Evolutionary conservation across 2,797 vertebrate species (phyloP).

Genomic region (Octomys mimax): DNA sequence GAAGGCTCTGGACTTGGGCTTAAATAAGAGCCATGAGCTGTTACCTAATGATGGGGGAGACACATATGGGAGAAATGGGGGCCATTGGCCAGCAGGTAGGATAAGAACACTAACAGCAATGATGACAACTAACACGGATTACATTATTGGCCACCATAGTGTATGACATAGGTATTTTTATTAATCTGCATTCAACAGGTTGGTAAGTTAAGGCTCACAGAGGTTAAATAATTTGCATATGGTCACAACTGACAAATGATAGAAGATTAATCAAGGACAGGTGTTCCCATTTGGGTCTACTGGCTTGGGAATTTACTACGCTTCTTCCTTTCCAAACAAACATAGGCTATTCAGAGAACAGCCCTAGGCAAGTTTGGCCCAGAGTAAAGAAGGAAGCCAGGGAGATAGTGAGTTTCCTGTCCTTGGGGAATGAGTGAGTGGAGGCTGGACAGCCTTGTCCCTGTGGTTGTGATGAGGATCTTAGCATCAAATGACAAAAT

Average conservation of each 20-base stretch:
- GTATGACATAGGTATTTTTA: not conserved
- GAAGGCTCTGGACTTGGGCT: not conserved
- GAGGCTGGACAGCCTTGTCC: not conserved
- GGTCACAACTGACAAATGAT: not conserved
- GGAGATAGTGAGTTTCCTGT: not conserved
- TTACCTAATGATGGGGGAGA: not conserved
- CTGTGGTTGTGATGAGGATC: not conserved
- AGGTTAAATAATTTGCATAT: not conserved
- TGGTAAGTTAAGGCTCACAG: not conserved
- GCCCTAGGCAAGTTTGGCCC: not conserved
- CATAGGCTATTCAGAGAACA: rapidly evolving
- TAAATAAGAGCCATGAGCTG: not conserved
- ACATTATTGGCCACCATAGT: not conserved
- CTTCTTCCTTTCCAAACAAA: not conserved
- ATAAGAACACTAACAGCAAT: not conserved
- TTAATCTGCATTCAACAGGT: not conserved
- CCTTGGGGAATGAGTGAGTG: not conserved
- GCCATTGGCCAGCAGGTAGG: not conserved
- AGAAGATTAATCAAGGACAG: not conserved
- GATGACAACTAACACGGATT: not conserved
- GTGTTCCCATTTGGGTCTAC: not conserved
- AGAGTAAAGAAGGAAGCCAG: not conserved
- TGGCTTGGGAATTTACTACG: not conserved
- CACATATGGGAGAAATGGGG: not conserved
- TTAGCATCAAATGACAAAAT: not conserved